Conservation (phyloP, 2,888 invertebrate species). For the Ctenicera cuprea region DNA sequence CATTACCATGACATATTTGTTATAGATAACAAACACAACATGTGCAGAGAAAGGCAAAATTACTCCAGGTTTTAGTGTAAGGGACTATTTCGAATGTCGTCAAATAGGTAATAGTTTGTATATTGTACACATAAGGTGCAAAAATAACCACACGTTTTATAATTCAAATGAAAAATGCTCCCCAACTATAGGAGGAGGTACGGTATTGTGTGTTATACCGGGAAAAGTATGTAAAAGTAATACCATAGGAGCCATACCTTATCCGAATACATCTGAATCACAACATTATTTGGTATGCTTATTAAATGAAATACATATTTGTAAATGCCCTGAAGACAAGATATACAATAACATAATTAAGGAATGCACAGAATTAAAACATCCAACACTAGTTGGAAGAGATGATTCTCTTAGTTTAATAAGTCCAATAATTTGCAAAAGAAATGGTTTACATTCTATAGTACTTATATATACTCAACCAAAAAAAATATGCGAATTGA, state of each 20-base stretch:
- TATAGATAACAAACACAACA: not conserved
- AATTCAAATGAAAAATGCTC: slow-evolving; percentile 19
- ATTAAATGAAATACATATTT: slow-evolving; percentile 27
- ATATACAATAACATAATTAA: slow-evolving; percentile 1
- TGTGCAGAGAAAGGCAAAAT: slow-evolving; percentile 10
- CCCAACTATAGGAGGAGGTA: slow-evolving; percentile 39
- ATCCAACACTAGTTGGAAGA: slow-evolving; percentile 3
- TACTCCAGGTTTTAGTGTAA: slow-evolving; percentile 4
- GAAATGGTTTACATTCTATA: not conserved
- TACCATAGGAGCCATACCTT: slow-evolving; percentile 17
- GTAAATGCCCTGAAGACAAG: slow-evolving; percentile 17
- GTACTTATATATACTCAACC: too few relatives aligned
- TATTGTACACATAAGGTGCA: slow-evolving; percentile 17
- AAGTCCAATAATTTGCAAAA: slow-evolving; percentile 12
- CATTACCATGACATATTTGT: too few relatives aligned
- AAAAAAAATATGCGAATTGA: too few relatives aligned
- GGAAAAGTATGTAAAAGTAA: slow-evolving; percentile 32
- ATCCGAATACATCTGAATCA: slow-evolving; percentile 12
- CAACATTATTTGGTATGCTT: slow-evolving; percentile 35
- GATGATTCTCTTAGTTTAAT: slow-evolving; percentile 14
- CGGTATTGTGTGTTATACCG: slow-evolving; percentile 18
- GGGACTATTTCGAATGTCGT: slow-evolving; percentile 20
- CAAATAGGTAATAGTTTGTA: not conserved
- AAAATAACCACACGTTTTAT: slow-evolving; percentile 19
- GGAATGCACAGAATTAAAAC: not conserved